Base-by-base conservation (phyloP, 2,797 vertebrate genomes). In the Knipowitschia caucasica region DNA sequence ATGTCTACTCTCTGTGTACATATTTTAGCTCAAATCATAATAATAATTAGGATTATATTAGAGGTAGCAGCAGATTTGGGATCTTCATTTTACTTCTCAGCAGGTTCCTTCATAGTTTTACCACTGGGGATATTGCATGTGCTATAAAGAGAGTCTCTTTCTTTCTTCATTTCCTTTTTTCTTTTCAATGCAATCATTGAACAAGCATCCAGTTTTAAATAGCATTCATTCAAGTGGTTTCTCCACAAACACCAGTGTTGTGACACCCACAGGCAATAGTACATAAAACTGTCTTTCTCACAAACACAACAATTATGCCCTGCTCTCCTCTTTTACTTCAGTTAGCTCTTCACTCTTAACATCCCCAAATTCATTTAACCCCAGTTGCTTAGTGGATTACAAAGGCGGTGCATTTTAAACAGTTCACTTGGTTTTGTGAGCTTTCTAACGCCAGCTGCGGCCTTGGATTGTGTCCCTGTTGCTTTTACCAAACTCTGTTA, bases 31-130 rank as follows among this genome's bases (percentile, higher is more conserved):
- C 67, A 77, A 70, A 58, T 78, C 63, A 67, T 66, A 84, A 72
- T 58, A 77, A 88, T 71, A 83, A 82, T 85, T 80, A 83, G 64
- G 79, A 82, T 86, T 86, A 91, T 87, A 93, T 91, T 91, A 93
- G 96, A 99, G 95, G 96, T 98, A 99, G 96, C 94, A 95, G 94
- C 93, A 86, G 93, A 95, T 94, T 92, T 86, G 86, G 89, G 82
- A 90, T 89, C 86, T 88, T 69, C 54, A 63, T 51, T 53, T 73
- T 44, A 74, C 56, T 75, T 64, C 71, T 87, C 56, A 54, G 52
- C 62, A 75, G 71, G 73, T 85, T 83, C 83, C 77, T 86, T 87
- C 79, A 59, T 47, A 44, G 64, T 72, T 67, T 72, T 76, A 58
- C 72, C 73, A 18, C 35, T 67, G 56, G 40, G 75, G 75, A 66